Percentiles rank a stretch among this genome's conserved stretches.
Conservation (phyloP, 1,140 invertebrate genomes). For the Drosophila malerkotliana region DNA sequence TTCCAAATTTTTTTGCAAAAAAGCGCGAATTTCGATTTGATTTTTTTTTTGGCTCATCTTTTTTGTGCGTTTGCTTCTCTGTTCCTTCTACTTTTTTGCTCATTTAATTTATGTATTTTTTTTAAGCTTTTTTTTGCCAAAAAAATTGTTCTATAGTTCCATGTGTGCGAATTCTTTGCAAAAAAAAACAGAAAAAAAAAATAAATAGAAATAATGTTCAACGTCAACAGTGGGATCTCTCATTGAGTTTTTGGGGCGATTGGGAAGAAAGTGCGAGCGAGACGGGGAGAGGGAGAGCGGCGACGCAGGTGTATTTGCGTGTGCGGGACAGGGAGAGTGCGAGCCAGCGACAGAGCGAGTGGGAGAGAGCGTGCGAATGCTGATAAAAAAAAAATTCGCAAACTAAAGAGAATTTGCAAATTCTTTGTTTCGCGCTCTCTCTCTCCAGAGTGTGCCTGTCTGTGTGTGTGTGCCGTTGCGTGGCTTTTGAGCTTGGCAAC, state of each 20-base stretch:
- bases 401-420: slow-evolving; percentile 50
- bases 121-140: slow-evolving; percentile 22
- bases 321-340: slow-evolving; percentile 2
- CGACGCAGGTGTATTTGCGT: no score
- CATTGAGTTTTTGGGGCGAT: slow-evolving; percentile 8
- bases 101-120: slow-evolving; percentile 29
- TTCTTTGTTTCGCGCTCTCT: background rate
- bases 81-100: slow-evolving; percentile 64
- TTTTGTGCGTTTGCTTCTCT: slow-evolving; percentile 20
- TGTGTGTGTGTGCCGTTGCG: slow-evolving; percentile 20
- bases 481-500: slow-evolving; percentile 34
- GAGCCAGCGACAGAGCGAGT: background rate
- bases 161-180: slow-evolving; percentile 37
- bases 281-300: slow-evolving; percentile 1
- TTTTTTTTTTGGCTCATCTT: background rate
- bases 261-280: slow-evolving; percentile 13
- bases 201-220: slow-evolving; percentile 5
- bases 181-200: slow-evolving; percentile 16
- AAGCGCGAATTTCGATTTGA: slow-evolving; percentile 17
- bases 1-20: slow-evolving; percentile 20
- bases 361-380: background rate
- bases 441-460: background rate
- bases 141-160: slow-evolving; percentile 27
- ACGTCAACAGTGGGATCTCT: slow-evolving; percentile 28
- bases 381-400: slow-evolving; percentile 50